Percentiles rank a stretch among this genome's conserved stretches.
Conservation (phyloP, 2,113 vertebrate genomes). For the Spilogale gracilis region DNA sequence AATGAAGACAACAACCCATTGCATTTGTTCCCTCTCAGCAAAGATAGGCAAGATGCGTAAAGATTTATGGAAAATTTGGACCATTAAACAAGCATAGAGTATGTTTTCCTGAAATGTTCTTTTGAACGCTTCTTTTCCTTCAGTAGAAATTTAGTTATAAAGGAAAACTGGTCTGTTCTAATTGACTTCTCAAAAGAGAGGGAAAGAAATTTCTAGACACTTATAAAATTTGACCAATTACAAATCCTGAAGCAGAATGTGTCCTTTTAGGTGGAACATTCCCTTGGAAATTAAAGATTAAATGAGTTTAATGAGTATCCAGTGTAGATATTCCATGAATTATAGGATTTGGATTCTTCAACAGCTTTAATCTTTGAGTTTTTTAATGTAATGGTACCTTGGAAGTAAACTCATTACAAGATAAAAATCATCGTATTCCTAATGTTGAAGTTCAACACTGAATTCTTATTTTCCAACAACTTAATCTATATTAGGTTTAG, state of each 20-base stretch:
- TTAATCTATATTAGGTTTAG: not conserved
- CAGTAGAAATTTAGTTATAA: constrained; percentile 34
- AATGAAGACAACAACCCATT: not conserved
- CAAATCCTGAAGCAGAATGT: not conserved
- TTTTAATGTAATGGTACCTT: not conserved
- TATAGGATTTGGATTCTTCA: not conserved
- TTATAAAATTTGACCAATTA: not conserved
- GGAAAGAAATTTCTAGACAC: not conserved
- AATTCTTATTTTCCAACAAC: not conserved
- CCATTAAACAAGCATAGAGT: not conserved
- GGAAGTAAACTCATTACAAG: not conserved
- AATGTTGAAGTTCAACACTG: not conserved
- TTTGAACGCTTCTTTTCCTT: not conserved
- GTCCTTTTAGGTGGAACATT: not conserved
- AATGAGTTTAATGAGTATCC: not conserved
- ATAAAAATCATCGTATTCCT: not conserved
- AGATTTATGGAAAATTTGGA: not conserved
- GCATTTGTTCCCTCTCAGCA: not conserved
- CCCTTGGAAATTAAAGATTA: constrained; percentile 12
- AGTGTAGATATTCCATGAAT: not conserved
- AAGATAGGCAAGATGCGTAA: not conserved
- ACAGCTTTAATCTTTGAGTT: not conserved
- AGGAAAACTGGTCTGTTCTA: not conserved
- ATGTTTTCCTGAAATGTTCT: not conserved
- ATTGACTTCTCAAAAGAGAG: not conserved